Base-by-base conservation (phyloP, 2,797 vertebrate species). In the Amblyraja radiata region DNA sequence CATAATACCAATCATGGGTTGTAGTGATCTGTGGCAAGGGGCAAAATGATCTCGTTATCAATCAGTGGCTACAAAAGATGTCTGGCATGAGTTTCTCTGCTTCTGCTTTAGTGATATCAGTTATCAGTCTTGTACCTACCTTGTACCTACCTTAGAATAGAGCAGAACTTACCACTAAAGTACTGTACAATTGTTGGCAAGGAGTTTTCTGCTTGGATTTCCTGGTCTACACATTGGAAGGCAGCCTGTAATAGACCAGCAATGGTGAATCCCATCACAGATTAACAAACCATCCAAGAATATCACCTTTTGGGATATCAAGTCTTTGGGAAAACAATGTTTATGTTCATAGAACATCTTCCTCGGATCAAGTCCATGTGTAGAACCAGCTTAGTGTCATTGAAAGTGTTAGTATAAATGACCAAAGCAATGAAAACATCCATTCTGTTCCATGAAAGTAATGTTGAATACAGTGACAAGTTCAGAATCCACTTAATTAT, bases 1-100 rank as follows among this genome's bases (percentile, higher is more conserved):
- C 71, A 76, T 76, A 92, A 92, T 92, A 92, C 71, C 90, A 92
- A 92, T 92, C 90, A 92, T 92, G 71, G 46, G 73, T 92, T 92
- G 71, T 39, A 92, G 71, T 74, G 90, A 92, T 92, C 90, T 76
- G 46, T 76, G 68, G 46, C 90, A 58, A 74, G 39, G 25, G 90
- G 90, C 61, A 76, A 71, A 76, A 76, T 58, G 36, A 92, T 91
- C 90, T 92, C 36, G 90, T 76, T 76, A 76, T 25, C 5, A 92
- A 92, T 92, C 39, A 74, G 71, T 92, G 23, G 36, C 73, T 7
- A 21, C 25, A 28, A 76, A 92, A 76, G 90, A 25, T 54, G 46
- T 39, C 28, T 92, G 90, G 73, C 23, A n/a, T 76, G 71, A 76
- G 90, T 39, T 92, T 76, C 39, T 74, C 88, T 91, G 5, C 23